A percentile compares a stretch with the other conserved stretches of the same genome.
Conservation (phyloP, 92 coral and sea anemone species). For the Hydrozoanthus gracilis region DNA sequence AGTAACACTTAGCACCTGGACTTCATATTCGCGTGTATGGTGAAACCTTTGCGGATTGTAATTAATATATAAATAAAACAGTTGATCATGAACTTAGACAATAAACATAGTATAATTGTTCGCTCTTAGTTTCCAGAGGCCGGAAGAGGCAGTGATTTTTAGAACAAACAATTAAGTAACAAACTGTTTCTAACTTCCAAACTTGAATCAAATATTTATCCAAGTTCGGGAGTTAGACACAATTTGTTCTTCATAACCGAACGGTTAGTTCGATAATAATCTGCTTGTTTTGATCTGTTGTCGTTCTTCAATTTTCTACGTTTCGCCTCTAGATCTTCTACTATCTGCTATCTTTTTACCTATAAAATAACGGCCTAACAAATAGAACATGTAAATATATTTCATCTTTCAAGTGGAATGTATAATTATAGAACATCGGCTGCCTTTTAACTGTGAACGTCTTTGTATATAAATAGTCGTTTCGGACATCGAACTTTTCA, state of each 20-base stretch:
- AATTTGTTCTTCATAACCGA: constrained; percentile 3
- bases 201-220: constrained; percentile 1
- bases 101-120: not conserved
- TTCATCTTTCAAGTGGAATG: constrained; percentile 18
- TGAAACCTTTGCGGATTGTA: constrained; percentile 5
- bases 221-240: constrained; percentile 1
- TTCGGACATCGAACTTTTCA: constrained; percentile 1
- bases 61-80: not conserved
- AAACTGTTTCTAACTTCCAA: constrained; percentile 3
- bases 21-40: constrained; percentile 6
- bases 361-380: constrained; percentile 12
- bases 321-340: not conserved
- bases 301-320: constrained; percentile 4
- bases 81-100: constrained; percentile 4
- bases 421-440: constrained; percentile 21
- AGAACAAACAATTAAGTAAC: constrained; percentile 2
- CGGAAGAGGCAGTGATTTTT: constrained; percentile 6
- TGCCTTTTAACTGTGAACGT: constrained; percentile 8
- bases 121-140: not conserved
- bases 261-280: constrained; percentile 3
- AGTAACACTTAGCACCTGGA: constrained; percentile 6
- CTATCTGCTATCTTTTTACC: not conserved
- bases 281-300: constrained; percentile 5
- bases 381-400: constrained; percentile 1
- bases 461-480: constrained; percentile 2